Conservation (phyloP, 1,140 invertebrate species). For the Leptopilina boulardi region DNA sequence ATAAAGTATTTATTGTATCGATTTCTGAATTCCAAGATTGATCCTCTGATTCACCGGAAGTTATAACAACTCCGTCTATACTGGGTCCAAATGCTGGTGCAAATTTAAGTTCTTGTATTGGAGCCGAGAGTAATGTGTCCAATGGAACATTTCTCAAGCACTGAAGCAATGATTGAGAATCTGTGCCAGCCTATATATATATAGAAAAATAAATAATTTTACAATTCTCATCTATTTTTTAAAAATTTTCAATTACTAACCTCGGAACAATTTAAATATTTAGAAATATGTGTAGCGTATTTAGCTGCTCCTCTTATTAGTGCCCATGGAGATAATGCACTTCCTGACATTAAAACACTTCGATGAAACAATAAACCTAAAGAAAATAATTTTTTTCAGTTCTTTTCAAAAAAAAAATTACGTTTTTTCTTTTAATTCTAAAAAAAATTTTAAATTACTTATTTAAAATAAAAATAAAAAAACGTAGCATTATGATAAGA, state of each 20-base stretch:
- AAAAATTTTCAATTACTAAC: constrained; percentile 63
- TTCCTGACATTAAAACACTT: constrained; percentile 95
- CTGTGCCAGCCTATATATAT: constrained; percentile 62
- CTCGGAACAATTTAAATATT: constrained; percentile 90
- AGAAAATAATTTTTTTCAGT: constrained; percentile 42
- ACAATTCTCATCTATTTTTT: neutral
- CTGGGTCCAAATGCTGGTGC: constrained; percentile 92
- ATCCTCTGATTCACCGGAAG: constrained; percentile 81
- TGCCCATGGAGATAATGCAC: constrained; percentile 95
- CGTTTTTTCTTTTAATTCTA: too few species aligned
- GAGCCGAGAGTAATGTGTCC: constrained; percentile 83
- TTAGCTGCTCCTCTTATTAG: constrained; percentile 90
- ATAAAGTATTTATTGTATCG: constrained; percentile 84
- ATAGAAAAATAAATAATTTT: constrained; percentile 32
- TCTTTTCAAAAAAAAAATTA: neutral
- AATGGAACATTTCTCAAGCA: constrained; percentile 89
- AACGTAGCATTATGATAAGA: neutral
- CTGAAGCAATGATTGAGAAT: constrained; percentile 80
- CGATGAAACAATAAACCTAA: constrained; percentile 94
- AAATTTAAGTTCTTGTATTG: constrained; percentile 87
- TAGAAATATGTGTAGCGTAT: constrained; percentile 90
- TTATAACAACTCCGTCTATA: constrained; percentile 93
- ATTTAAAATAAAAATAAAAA: too few species aligned
- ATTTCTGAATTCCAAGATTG: constrained; percentile 72
- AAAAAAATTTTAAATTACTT: too few species aligned